A percentile compares a stretch with the other conserved stretches of the same genome.
phyloP scores from a whole-genome alignment of 1,140 invertebrate genomes.

The Condylostylus longicornis region DNA sequence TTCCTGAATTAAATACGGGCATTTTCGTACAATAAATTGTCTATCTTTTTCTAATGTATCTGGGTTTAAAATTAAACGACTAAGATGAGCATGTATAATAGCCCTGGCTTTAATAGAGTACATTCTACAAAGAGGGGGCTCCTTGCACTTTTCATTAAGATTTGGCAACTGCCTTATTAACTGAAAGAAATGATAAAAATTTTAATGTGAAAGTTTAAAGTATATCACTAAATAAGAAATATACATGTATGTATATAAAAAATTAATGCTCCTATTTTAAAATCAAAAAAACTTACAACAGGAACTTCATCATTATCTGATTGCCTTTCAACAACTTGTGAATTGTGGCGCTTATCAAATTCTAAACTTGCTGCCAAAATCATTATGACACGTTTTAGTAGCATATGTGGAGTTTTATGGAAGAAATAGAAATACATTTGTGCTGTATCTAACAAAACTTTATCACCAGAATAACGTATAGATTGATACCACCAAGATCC shows the following conservation, averaged over 20 bases:
- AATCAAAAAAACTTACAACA: conserved; percentile 44
- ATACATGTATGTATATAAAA: not conserved
- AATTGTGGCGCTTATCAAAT: conserved; percentile 88
- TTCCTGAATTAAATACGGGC: conserved; percentile 92
- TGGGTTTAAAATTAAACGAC: conserved; percentile 62
- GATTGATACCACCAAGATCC: conserved; percentile 99
- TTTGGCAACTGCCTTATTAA: conserved; percentile 81
- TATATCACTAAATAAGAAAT: not conserved
- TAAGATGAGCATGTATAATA: conserved; percentile 85
- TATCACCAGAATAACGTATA: conserved; percentile 89
- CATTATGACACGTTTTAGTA: conserved; percentile 89
- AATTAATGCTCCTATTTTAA: not conserved
- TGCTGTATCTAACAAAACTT: conserved; percentile 89
- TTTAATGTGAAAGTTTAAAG: not conserved
- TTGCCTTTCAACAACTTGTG: conserved; percentile 82
- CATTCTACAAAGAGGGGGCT: conserved; percentile 78
- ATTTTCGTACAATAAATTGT: conserved; percentile 80
- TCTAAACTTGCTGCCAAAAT: conserved; percentile 90
- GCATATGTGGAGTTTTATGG: conserved; percentile 88
- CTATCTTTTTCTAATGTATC: conserved; percentile 72
- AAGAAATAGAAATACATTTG: conserved; percentile 93
- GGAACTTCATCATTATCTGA: conserved; percentile 93
- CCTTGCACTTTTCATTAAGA: conserved; percentile 88
- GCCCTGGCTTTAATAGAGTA: conserved; percentile 95
- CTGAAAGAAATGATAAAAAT: conserved; percentile 36